Percentiles rank a stretch among this genome's conserved stretches.
Evolutionary conservation across 2,113 vertebrate species (phyloP).

Genomic region (Corythoichthys haematopterus): DNA sequence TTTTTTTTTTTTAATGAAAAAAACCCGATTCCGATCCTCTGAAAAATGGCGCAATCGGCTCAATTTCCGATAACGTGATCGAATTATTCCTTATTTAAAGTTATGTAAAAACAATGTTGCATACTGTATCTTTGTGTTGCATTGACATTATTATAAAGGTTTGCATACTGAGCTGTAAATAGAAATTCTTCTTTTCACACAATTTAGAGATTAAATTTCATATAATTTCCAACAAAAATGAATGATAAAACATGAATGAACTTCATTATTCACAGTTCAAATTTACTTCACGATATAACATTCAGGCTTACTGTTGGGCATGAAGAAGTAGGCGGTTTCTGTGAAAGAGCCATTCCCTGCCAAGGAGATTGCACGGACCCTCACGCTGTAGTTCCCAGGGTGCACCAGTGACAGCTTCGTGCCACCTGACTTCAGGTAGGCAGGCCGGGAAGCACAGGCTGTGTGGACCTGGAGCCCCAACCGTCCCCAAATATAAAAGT

Average conservation of each 20-base stretch:
- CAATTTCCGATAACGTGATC: too few species aligned
- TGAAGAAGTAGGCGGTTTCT: conserved; percentile 80
- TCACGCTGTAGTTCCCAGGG: conserved; percentile 91
- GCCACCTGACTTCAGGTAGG: conserved; percentile 74
- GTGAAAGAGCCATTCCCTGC: conserved; percentile 95
- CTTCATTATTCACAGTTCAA: not conserved
- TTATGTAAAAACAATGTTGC: too few species aligned
- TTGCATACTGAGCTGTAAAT: not conserved
- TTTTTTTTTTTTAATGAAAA: too few species aligned
- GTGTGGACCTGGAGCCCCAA: conserved; percentile 67
- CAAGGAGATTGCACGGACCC: conserved; percentile 86
- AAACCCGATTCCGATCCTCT: too few species aligned
- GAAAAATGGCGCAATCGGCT: too few species aligned
- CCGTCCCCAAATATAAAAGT: not conserved
- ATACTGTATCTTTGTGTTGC: too few species aligned
- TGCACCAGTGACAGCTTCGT: conserved; percentile 78
- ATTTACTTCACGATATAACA: not conserved
- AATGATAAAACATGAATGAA: not conserved
- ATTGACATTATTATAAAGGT: not conserved
- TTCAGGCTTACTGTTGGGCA: conserved; percentile 81
- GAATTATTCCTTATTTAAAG: too few species aligned
- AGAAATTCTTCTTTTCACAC: not conserved
- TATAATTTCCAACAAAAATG: not conserved
- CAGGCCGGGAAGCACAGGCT: conserved; percentile 83
- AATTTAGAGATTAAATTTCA: not conserved